phyloP scores from a whole-genome alignment of 1,140 invertebrate genomes.

The Tachypleus tridentatus region DNA sequence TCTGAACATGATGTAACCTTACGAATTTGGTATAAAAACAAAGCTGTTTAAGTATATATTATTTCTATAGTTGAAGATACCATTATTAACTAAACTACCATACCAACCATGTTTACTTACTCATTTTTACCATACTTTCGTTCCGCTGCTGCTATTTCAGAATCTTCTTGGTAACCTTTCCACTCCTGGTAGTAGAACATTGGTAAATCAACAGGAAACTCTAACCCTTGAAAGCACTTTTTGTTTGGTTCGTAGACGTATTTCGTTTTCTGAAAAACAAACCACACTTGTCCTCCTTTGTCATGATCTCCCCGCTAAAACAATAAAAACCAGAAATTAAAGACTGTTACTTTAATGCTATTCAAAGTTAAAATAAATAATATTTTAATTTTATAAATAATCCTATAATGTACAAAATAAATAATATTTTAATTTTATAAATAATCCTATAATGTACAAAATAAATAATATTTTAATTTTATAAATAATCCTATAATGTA shows the following conservation, averaged over 20 bases:
- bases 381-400: too few relatives aligned
- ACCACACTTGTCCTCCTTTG: slow-evolving; percentile 43
- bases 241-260: slow-evolving; percentile 70
- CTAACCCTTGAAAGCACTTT: slow-evolving; percentile 61
- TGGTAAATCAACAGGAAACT: slow-evolving; percentile 63
- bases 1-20: background rate
- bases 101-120: slow-evolving; percentile 40
- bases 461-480: too few relatives aligned
- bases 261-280: slow-evolving; percentile 94
- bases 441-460: too few relatives aligned
- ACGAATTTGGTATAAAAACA: background rate
- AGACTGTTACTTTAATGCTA: too few relatives aligned
- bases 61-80: background rate
- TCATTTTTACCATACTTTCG: slow-evolving; percentile 79
- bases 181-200: slow-evolving; percentile 65
- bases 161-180: slow-evolving; percentile 75
- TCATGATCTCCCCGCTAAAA: too few relatives aligned
- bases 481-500: too few relatives aligned
- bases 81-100: background rate
- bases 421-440: too few relatives aligned
- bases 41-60: background rate
- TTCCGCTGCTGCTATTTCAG: slow-evolving; percentile 56
- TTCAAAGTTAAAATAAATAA: too few relatives aligned
- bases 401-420: too few relatives aligned
- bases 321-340: too few relatives aligned